These are phyloP conservation scores for Iselma pallidipennis DNA, from an alignment of 2,888 invertebrate genomes.

Conservation along the genomic window DNA sequence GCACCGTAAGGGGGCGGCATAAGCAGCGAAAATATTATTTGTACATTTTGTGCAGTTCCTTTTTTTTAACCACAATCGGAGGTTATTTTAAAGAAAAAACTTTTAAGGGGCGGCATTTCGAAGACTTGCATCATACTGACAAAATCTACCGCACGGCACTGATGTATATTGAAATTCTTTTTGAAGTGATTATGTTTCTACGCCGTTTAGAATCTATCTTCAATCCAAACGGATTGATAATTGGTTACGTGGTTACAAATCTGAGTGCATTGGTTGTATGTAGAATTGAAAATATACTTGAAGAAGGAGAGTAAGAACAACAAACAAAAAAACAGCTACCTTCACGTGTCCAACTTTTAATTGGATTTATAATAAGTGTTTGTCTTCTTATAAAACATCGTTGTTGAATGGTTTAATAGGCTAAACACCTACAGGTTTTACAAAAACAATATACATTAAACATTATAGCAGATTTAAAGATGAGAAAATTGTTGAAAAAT, in stretches of 20 bases:
- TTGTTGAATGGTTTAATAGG: not conserved
- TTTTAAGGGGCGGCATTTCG: too few species aligned
- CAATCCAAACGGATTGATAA: too few species aligned
- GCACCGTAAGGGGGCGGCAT: too few species aligned
- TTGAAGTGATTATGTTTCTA: not conserved
- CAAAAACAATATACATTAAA: not conserved
- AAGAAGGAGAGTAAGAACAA: not conserved
- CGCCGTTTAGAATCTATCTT: not conserved
- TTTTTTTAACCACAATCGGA: too few species aligned
- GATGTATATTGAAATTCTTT: too few species aligned
- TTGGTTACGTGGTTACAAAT: too few species aligned
- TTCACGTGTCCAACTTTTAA: not conserved
- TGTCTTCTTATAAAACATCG: not conserved
- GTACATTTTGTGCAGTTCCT: too few species aligned
- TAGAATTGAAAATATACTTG: not conserved
- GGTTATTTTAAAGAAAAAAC: too few species aligned
- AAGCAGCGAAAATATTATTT: too few species aligned
- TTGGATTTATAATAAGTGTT: conserved; percentile 1
- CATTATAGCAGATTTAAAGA: not conserved
- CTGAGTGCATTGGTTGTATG: not conserved
- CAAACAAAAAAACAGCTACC: not conserved
- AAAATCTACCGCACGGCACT: too few species aligned
- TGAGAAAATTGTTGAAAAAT: not conserved
- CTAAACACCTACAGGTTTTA: not conserved
- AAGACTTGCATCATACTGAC: too few species aligned